These are phyloP conservation scores for Diabrotica undecimpunctata DNA, from an alignment of 1,140 invertebrate species.

Conservation along the genomic window DNA sequence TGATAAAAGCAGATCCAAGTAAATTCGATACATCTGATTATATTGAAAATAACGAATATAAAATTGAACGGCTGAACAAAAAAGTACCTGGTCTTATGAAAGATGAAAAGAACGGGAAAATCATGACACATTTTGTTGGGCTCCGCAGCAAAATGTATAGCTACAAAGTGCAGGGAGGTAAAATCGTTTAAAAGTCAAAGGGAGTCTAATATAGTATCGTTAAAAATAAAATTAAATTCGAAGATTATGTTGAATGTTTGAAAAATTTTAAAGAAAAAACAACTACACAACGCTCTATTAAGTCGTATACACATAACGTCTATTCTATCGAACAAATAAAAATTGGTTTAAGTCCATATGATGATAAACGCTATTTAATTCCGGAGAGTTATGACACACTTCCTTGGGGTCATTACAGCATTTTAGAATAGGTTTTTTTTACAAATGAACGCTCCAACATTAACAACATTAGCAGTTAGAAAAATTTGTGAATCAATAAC, in stretches of 20 bases:
- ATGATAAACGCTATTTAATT: conserved; percentile 25
- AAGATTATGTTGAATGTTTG: conserved; percentile 33
- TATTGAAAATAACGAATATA: conserved; percentile 34
- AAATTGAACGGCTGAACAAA: conserved; percentile 45
- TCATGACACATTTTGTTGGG: conserved; percentile 36
- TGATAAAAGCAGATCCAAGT: conserved; percentile 29
- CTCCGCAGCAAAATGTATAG: too few species aligned
- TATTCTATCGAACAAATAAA: conserved; percentile 32
- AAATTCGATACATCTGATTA: conserved; percentile 39
- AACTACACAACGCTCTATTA: conserved; percentile 8
- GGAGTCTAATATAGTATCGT: too few species aligned
- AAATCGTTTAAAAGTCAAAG: too few species aligned
- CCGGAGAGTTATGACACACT: not conserved
- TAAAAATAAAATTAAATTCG: conserved; percentile 24
- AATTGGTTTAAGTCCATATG: conserved; percentile 21
- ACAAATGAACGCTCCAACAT: too few species aligned
- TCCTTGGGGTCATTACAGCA: not conserved
- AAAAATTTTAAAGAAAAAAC: conserved; percentile 12
- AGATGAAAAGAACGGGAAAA: conserved; percentile 38
- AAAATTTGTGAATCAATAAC: too few species aligned
- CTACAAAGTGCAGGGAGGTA: too few species aligned
- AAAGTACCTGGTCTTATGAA: conserved; percentile 52
- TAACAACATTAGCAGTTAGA: too few species aligned
- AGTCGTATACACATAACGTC: conserved; percentile 26
- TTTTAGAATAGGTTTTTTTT: too few species aligned